Conservation (phyloP, 64 coral and sea anemone genomes). For the Astreopora myriophthalma region DNA sequence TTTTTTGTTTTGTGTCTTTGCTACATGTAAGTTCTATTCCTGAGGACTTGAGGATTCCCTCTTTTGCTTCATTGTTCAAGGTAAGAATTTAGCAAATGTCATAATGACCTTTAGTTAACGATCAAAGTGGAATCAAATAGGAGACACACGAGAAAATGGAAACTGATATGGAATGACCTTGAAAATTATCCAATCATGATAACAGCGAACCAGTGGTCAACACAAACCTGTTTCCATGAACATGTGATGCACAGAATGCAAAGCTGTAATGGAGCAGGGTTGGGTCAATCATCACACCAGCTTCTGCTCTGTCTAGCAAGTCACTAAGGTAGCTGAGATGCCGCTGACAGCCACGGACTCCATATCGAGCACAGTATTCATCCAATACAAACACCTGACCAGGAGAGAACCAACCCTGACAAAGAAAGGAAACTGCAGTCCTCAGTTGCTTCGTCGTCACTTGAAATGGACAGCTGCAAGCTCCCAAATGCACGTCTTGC, state of each 20-base stretch:
- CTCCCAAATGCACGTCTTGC: background rate
- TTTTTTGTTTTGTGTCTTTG: too few relatives aligned
- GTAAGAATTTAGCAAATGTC: too few relatives aligned
- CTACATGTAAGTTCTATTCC: too few relatives aligned
- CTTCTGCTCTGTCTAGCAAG: conserved; percentile 89
- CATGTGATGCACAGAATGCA: conserved; percentile 98
- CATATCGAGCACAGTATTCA: conserved; percentile 96
- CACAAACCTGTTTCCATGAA: conserved; percentile 92
- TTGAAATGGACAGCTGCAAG: too few relatives aligned
- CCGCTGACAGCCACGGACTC: conserved; percentile 93
- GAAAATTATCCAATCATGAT: too few relatives aligned
- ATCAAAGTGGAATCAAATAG: too few relatives aligned
- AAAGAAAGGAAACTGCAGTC: background rate
- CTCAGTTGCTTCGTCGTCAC: background rate
- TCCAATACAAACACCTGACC: conserved; percentile 98
- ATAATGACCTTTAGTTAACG: too few relatives aligned
- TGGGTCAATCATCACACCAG: conserved; percentile 95
- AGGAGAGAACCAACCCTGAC: conserved; percentile 97
- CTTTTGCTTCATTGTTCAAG: too few relatives aligned
- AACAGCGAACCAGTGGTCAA: too few relatives aligned
- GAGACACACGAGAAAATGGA: too few relatives aligned
- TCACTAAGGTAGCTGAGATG: conserved; percentile 92
- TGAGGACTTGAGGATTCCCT: too few relatives aligned
- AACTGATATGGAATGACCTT: too few relatives aligned
- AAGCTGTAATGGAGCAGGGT: conserved; percentile 96